Percentiles rank a stretch among this genome's conserved stretches.
Evolutionary conservation across 2,888 invertebrate species (phyloP).

Genomic region (Notodonta dromedarius): DNA sequence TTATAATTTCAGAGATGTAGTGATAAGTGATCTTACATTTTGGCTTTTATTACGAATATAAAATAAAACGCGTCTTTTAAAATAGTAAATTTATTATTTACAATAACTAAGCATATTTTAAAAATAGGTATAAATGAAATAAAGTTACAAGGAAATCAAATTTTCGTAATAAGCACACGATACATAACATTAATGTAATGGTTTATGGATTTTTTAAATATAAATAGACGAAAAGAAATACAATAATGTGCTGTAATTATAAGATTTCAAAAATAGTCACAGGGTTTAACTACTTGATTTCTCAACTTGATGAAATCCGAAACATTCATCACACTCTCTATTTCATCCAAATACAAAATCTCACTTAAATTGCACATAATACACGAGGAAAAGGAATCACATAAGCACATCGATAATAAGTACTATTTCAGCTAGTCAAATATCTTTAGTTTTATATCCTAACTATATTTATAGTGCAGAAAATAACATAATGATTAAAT

Average conservation of each 20-base stretch:
- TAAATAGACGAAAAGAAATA: no score
- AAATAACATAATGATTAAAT: constrained; percentile 24
- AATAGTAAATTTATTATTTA: constrained; percentile 79
- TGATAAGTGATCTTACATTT: no score
- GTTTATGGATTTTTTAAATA: not conserved
- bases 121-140: constrained; percentile 46
- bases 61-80: constrained; percentile 60
- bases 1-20: no score
- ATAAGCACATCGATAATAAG: constrained; percentile 1
- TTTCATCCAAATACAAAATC: constrained; percentile 26
- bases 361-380: constrained; percentile 19
- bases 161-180: constrained; percentile 42
- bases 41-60: not conserved
- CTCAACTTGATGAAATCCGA: constrained; percentile 10
- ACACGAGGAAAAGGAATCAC: constrained; percentile 9
- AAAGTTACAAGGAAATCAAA: constrained; percentile 46
- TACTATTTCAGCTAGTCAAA: not conserved
- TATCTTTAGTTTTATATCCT: not conserved
- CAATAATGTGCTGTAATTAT: not conserved
- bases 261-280: not conserved
- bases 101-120: constrained; percentile 59
- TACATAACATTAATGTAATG: constrained; percentile 32
- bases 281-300: no score
- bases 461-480: constrained; percentile 34
- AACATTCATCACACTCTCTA: not conserved